phyloP scores from a whole-genome alignment of 2,113 vertebrate genomes.

The Crotophaga sulcirostris region DNA sequence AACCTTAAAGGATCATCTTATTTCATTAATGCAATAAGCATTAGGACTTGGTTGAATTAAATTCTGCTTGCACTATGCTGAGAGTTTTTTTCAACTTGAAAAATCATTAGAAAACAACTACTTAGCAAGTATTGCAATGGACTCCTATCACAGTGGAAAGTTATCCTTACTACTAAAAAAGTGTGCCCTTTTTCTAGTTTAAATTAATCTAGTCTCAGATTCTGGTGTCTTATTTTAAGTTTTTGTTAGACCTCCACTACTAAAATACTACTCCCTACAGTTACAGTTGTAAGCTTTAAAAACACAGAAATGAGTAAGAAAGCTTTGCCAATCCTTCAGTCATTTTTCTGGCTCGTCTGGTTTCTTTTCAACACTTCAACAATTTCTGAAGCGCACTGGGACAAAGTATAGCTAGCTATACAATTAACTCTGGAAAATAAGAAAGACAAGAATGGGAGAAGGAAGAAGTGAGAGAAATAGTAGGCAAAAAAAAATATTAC shows the following conservation, averaged over 20 bases:
- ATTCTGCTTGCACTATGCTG: not conserved
- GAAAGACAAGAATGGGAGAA: not conserved
- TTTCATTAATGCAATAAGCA: not conserved
- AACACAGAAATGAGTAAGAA: not conserved
- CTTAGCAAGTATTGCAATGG: not conserved
- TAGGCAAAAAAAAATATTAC: not conserved
- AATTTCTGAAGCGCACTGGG: not conserved
- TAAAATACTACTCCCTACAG: not conserved
- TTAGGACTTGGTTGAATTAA: not conserved
- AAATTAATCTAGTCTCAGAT: not conserved
- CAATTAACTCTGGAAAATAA: slow-evolving; percentile 4
- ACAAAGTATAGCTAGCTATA: slow-evolving; percentile 14
- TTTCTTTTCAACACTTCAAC: slow-evolving; percentile 29
- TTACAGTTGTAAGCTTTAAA: not conserved
- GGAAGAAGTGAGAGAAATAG: slow-evolving; percentile 6
- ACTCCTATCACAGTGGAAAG: not conserved
- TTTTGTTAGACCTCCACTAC: not conserved
- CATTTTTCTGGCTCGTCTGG: not conserved
- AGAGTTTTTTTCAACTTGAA: not conserved
- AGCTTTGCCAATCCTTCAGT: not conserved
- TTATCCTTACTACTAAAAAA: not conserved
- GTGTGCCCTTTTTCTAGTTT: not conserved
- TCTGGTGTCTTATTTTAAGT: not conserved
- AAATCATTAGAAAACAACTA: not conserved
- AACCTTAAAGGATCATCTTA: not conserved